These are phyloP conservation scores for Callocephalon fimbriatum DNA, from an alignment of 2,113 vertebrate species.

Conservation along the genomic window DNA sequence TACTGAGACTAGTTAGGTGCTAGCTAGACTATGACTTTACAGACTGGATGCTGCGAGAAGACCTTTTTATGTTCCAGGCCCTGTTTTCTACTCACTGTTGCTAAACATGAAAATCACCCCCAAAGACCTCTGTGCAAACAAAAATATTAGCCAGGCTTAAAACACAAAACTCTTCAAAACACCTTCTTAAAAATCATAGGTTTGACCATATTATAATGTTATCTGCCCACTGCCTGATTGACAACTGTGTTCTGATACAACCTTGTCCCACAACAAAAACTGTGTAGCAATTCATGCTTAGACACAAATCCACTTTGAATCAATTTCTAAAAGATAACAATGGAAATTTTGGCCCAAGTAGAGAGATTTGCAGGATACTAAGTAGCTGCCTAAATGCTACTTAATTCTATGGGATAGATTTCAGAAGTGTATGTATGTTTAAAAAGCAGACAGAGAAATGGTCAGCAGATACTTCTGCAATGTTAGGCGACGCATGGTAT, in stretches of 20 bases:
- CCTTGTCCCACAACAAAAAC: neutral
- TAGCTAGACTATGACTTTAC: neutral
- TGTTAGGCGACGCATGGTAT: neutral
- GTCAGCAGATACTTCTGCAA: neutral
- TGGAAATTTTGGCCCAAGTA: neutral
- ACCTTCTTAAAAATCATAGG: neutral
- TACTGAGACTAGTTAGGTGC: neutral
- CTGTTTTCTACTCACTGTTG: neutral
- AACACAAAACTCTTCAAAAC: neutral
- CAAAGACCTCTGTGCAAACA: neutral
- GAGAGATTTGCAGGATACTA: neutral
- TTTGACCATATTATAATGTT: neutral
- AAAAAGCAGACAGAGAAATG: neutral
- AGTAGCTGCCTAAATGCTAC: neutral
- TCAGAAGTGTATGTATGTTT: neutral
- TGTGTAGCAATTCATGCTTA: neutral
- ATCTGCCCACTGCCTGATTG: neutral
- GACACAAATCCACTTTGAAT: neutral
- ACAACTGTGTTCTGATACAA: neutral
- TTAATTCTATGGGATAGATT: neutral
- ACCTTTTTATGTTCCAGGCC: neutral
- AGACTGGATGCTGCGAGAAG: neutral
- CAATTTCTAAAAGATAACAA: neutral
- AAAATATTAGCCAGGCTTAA: neutral
- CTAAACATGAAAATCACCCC: neutral